Base-by-base conservation (phyloP, 37 sponge, comb jelly and placozoan species). In the Dysidea cf. avara region DNA sequence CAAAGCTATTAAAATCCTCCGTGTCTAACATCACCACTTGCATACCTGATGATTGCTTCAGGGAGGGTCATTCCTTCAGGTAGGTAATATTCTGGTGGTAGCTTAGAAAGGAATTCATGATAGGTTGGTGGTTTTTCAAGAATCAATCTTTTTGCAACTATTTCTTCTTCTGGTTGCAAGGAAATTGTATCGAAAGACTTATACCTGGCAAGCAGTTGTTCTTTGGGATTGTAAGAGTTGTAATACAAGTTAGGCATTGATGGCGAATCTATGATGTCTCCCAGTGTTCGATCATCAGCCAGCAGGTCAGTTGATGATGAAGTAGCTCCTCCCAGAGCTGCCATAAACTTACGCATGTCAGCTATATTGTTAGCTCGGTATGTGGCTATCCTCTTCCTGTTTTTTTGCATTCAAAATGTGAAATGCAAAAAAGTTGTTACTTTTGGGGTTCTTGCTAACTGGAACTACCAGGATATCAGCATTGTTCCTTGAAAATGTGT, bases 261-360 rank as follows among this genome's bases (percentile, higher is more conserved):
- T n/a, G n/a, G n/a, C n/a, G n/a, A n/a, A n/a, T n/a, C n/a, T n/a
- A n/a, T n/a, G n/a, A n/a, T n/a, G n/a, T n/a, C n/a, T n/a, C n/a
- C n/a, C n/a, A n/a, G n/a, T n/a, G n/a, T n/a, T n/a, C n/a, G n/a
- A n/a, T n/a, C n/a, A n/a, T n/a, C n/a, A n/a, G n/a, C n/a, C n/a
- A n/a, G n/a, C n/a, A n/a, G n/a, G n/a, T n/a, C n/a, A n/a, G n/a
- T n/a, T n/a, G n/a, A n/a, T n/a, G n/a, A n/a, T n/a, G n/a, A n/a
- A n/a, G n/a, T n/a, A n/a, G n/a, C n/a, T n/a, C 30, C 55, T 4
- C 90, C 90, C 36, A 89, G 62, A 61, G 90, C 66, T 9, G 85
- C 90, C 85, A 83, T 83, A 39, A 89, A 83, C 9, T 43, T 51
- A 1, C 90, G 53, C 74, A 83, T 74, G 16, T 85, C 64, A 24